Evolutionary conservation across 2,888 invertebrate genomes (phyloP).

Genomic region (Anoplius nigerrimus): DNA sequence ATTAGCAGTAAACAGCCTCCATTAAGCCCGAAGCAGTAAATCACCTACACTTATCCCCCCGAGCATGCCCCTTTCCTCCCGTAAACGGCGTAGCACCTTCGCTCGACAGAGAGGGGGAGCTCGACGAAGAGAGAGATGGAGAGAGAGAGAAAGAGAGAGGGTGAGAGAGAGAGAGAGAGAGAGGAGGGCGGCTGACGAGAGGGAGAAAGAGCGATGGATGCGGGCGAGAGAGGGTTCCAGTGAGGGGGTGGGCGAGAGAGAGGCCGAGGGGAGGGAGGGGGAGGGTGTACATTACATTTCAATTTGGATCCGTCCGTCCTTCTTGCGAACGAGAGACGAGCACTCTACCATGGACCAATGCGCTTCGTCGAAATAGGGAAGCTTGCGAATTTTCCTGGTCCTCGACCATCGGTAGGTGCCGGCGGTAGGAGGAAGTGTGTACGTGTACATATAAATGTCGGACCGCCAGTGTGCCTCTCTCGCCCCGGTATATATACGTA

Average conservation of each 20-base stretch:
- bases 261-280: slow-evolving; percentile 36
- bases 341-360: slow-evolving; percentile 59
- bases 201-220: slow-evolving; percentile 5
- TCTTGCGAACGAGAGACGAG: slow-evolving; percentile 54
- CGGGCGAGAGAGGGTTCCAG: not conserved
- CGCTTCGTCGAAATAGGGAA: slow-evolving; percentile 47
- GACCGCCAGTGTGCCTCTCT: no score
- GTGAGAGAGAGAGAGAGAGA: slow-evolving; percentile 23
- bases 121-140: slow-evolving; percentile 33
- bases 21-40: slow-evolving; percentile 72
- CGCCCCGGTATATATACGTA: not conserved
- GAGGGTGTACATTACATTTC: slow-evolving; percentile 70
- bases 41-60: slow-evolving; percentile 69
- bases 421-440: not conserved
- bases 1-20: slow-evolving; percentile 74
- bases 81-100: slow-evolving; percentile 50
- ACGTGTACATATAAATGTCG: slow-evolving; percentile 8
- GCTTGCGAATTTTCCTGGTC: slow-evolving; percentile 56
- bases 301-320: slow-evolving; percentile 67
- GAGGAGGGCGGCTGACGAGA: slow-evolving; percentile 28
- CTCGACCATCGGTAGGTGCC: slow-evolving; percentile 30
- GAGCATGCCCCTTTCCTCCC: slow-evolving; percentile 39
- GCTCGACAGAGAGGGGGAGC: slow-evolving; percentile 16
- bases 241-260: slow-evolving; percentile 1
- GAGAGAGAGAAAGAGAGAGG: slow-evolving; percentile 6